phyloP scores from a whole-genome alignment of 2,888 invertebrate genomes.

The Melipona bicolor region DNA sequence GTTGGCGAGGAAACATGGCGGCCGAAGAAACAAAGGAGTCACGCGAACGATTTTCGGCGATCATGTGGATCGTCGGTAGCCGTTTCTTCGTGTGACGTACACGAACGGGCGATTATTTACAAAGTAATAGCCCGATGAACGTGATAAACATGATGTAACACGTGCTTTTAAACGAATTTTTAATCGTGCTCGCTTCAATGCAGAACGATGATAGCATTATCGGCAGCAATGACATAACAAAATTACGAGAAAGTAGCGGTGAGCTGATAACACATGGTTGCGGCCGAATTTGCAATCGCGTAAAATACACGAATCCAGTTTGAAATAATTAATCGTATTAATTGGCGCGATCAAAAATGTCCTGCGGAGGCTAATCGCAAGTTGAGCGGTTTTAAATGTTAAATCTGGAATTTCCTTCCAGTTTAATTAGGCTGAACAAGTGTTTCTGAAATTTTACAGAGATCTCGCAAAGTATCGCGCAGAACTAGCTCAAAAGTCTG shows the following conservation, averaged over 20 bases:
- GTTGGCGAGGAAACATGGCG: background rate
- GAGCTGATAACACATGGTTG: background rate
- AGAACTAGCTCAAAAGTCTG: too few relatives aligned
- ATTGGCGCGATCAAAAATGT: background rate
- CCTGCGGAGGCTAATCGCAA: too few relatives aligned
- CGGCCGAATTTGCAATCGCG: background rate
- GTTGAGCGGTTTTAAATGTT: too few relatives aligned
- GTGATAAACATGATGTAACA: background rate
- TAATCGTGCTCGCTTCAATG: background rate
- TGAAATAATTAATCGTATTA: background rate
- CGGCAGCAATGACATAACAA: background rate
- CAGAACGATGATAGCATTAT: background rate
- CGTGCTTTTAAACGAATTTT: background rate
- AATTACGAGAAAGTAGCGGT: background rate
- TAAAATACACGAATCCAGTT: too few relatives aligned
- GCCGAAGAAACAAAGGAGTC: slow-evolving; percentile 14
- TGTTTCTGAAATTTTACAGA: too few relatives aligned
- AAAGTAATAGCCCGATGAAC: too few relatives aligned
- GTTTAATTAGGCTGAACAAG: too few relatives aligned
- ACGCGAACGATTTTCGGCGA: slow-evolving; percentile 25
- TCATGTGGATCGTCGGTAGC: background rate
- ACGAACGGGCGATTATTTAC: background rate
- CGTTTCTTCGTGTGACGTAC: slow-evolving; percentile 6
- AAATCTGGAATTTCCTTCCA: too few relatives aligned
- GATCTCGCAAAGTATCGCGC: too few relatives aligned